Evolutionary conservation across 2,888 invertebrate genomes (phyloP).

Genomic region (Drosophila nigritarsus): DNA sequence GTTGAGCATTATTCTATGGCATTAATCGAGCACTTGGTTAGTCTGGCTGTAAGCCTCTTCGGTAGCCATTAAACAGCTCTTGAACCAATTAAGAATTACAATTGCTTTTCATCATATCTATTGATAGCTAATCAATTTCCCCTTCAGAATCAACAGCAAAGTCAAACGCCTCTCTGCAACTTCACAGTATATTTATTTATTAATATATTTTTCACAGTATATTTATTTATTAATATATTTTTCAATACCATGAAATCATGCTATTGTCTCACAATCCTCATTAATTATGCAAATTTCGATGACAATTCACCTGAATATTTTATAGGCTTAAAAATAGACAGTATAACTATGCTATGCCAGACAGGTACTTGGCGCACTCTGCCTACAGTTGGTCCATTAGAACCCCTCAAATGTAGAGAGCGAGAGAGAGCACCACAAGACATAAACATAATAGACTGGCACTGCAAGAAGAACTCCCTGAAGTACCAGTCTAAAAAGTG

Average conservation of each 20-base stretch:
- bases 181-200: neutral
- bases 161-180: neutral
- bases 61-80: neutral
- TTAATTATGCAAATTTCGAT: conserved; percentile 47
- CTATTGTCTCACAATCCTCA: conserved; percentile 4
- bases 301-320: conserved; percentile 36
- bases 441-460: conserved; percentile 57
- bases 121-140: neutral
- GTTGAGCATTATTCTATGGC: neutral
- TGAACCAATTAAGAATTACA: neutral
- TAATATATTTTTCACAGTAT: neutral
- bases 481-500: conserved; percentile 53
- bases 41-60: neutral
- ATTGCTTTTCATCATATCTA: neutral
- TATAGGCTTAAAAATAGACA: conserved; percentile 4
- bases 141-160: neutral
- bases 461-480: conserved; percentile 44
- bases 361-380: conserved; percentile 22
- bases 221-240: neutral
- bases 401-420: conserved; percentile 38
- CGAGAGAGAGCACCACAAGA: conserved; percentile 32
- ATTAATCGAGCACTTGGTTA: neutral
- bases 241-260: neutral
- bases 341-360: conserved; percentile 7
- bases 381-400: conserved; percentile 36